These are phyloP conservation scores for Catalaphyllia jardinei DNA, from an alignment of 64 coral and sea anemone genomes.

Conservation along the genomic window DNA sequence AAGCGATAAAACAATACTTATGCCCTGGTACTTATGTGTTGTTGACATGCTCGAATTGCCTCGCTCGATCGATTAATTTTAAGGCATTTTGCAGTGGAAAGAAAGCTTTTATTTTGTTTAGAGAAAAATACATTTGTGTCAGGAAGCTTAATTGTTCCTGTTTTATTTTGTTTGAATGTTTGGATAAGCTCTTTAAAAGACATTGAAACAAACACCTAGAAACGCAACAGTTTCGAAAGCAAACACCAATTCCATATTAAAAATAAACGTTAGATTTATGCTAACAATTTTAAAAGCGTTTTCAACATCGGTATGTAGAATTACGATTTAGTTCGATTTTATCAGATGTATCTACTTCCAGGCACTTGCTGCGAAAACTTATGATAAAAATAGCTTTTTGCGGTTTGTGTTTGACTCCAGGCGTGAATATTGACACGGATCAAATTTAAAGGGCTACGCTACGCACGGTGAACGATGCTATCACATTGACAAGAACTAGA, in stretches of 20 bases:
- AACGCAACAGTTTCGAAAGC: neutral
- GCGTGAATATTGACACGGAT: neutral
- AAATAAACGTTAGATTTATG: neutral
- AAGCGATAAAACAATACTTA: conserved; percentile 36
- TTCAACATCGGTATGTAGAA: neutral
- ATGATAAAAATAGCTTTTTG: neutral
- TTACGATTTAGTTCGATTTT: neutral
- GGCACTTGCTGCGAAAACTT: neutral
- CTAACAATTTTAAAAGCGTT: neutral
- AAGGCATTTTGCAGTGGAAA: neutral
- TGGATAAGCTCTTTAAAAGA: neutral
- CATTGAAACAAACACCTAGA: neutral
- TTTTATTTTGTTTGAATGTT: neutral
- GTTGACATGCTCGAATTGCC: neutral
- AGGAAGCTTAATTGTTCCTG: neutral
- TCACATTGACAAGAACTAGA: neutral
- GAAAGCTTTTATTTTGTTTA: neutral
- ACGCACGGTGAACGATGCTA: neutral
- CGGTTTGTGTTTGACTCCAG: neutral
- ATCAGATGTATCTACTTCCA: neutral
- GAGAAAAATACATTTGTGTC: neutral
- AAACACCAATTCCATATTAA: neutral
- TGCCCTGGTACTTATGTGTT: too few relatives aligned
- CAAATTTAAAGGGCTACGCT: neutral
- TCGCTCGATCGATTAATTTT: neutral